These are phyloP conservation scores for Phyto melanocephala DNA, from an alignment of 2,888 invertebrate genomes.

Conservation along the genomic window DNA sequence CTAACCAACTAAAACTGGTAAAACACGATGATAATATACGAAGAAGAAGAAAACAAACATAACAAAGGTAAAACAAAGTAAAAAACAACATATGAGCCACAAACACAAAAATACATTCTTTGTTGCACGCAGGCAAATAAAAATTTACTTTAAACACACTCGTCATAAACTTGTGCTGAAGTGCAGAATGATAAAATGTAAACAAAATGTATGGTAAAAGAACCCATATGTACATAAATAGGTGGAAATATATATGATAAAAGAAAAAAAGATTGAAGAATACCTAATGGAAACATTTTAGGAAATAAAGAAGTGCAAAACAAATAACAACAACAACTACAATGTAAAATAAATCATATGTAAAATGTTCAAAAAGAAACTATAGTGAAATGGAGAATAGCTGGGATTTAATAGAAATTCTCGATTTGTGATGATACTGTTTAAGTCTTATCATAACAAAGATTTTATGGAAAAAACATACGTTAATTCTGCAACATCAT, in stretches of 20 bases:
- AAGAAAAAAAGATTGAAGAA: conserved; percentile 3
- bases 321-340: neutral
- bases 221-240: no score
- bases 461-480: no score
- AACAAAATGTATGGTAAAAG: conserved; percentile 4
- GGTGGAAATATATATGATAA: conserved; percentile 4
- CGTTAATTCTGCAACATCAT: no score
- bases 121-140: no score
- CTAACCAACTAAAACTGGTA: neutral
- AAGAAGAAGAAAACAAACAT: neutral
- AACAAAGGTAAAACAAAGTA: neutral
- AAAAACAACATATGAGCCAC: neutral
- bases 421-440: no score
- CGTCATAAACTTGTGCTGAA: no score
- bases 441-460: no score
- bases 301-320: neutral
- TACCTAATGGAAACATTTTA: neutral
- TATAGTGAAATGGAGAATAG: no score
- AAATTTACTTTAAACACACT: neutral
- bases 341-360: neutral
- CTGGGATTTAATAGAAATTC: no score
- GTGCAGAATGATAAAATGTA: conserved; percentile 19
- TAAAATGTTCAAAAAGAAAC: neutral
- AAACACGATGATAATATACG: neutral
- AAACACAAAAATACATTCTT: no score